phyloP scores from a whole-genome alignment of 1,140 invertebrate genomes.

The Orchestia grillus region DNA sequence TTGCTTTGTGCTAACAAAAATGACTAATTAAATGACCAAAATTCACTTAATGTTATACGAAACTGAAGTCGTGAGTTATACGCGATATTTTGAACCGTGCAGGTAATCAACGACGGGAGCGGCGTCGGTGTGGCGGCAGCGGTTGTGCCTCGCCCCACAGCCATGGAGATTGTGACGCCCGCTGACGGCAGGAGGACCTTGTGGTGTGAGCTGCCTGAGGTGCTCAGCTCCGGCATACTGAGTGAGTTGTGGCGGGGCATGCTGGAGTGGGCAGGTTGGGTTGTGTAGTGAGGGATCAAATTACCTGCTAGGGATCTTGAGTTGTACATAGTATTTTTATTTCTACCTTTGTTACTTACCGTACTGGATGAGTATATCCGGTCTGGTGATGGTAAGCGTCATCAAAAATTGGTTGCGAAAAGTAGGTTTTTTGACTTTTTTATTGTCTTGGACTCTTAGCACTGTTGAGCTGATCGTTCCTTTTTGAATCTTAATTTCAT shows the following conservation, averaged over 20 bases:
- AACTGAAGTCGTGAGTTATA: constrained; percentile 64
- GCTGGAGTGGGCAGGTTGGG: background rate
- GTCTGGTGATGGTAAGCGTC: too few species aligned
- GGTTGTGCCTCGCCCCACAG: constrained; percentile 73
- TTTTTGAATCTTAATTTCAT: too few species aligned
- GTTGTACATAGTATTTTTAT: too few species aligned
- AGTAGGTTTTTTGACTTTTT: too few species aligned
- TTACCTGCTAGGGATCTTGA: background rate
- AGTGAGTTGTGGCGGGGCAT: constrained; percentile 74
- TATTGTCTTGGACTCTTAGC: too few species aligned
- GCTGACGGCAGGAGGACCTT: constrained; percentile 81
- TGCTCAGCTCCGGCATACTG: constrained; percentile 81
- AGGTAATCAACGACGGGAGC: constrained; percentile 65
- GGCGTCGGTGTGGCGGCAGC: background rate
- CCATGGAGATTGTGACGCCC: constrained; percentile 78
- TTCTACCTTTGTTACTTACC: too few species aligned
- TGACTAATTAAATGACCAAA: background rate
- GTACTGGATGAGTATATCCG: too few species aligned
- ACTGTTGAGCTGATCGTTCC: too few species aligned
- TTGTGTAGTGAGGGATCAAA: background rate
- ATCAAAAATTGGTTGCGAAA: too few species aligned
- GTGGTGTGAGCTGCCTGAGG: constrained; percentile 95
- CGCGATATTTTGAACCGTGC: constrained; percentile 66
- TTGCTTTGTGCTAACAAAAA: too few species aligned
- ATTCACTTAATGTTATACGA: background rate